Percentiles rank a stretch among this genome's conserved stretches.
Conservation (phyloP, 2,113 vertebrate genomes). For the Aegotheles bennettii region DNA sequence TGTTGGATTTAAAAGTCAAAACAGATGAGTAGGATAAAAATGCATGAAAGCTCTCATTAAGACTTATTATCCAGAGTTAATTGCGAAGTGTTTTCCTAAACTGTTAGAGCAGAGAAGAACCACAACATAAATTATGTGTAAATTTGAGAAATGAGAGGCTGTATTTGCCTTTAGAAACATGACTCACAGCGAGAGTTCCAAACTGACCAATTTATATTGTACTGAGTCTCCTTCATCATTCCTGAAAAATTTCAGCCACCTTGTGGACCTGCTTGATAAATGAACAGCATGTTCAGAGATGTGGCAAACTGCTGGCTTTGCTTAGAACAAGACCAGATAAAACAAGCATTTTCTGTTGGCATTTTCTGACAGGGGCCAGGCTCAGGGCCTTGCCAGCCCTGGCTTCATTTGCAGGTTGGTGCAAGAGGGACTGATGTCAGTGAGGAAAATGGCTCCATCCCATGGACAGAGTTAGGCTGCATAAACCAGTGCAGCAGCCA, state of each 20-base stretch:
- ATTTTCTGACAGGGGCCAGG: neutral
- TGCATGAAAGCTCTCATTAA: conserved; percentile 26
- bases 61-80: conserved; percentile 33
- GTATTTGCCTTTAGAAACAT: conserved; percentile 52
- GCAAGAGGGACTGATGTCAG: neutral
- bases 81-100: conserved; percentile 39
- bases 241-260: conserved; percentile 17
- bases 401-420: neutral
- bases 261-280: conserved; percentile 19
- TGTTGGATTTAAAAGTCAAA: conserved; percentile 49
- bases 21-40: conserved; percentile 46
- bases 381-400: neutral
- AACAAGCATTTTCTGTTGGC: neutral
- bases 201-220: conserved; percentile 1
- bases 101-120: neutral
- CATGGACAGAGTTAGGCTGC: neutral
- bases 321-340: neutral
- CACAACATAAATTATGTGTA: conserved; percentile 49
- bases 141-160: conserved; percentile 61
- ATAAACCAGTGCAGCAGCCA: neutral
- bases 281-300: neutral
- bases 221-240: conserved; percentile 18
- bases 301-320: neutral
- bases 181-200: conserved; percentile 19
- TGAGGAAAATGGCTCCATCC: neutral